Conservation (phyloP, 2,797 vertebrate genomes). For the Buphagus erythrorhynchus region DNA sequence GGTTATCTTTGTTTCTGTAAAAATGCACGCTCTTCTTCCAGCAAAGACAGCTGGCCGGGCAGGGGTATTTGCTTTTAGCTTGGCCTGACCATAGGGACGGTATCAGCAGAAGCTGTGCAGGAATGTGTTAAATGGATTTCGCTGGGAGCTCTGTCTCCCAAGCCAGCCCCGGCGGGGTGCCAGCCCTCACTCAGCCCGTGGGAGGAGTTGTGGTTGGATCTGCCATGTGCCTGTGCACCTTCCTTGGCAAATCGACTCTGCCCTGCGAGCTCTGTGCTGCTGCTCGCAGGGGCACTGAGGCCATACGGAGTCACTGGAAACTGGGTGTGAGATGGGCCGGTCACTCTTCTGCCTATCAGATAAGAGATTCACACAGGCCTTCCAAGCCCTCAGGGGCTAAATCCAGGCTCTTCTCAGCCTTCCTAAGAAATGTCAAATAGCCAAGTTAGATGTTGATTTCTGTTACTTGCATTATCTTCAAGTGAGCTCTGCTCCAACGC, state of each 20-base stretch:
- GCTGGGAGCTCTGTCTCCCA: neutral
- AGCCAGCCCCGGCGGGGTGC: neutral
- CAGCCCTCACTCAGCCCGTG: neutral
- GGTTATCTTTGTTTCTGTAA: neutral
- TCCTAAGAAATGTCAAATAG: neutral
- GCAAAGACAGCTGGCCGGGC: neutral
- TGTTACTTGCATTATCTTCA: neutral
- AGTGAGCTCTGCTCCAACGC: fast-evolving
- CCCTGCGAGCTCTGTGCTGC: neutral
- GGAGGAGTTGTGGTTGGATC: neutral
- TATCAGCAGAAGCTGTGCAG: neutral
- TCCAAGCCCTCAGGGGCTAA: neutral
- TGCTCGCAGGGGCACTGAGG: fast-evolving
- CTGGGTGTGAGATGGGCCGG: neutral
- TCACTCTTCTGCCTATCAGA: neutral
- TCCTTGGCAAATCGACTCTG: neutral
- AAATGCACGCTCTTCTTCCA: neutral
- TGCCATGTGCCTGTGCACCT: conserved; percentile 20
- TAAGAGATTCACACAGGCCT: neutral
- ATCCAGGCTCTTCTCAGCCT: neutral
- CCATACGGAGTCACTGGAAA: fast-evolving
- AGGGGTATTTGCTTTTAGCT: conserved; percentile 14
- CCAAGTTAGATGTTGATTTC: neutral
- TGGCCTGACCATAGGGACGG: neutral
- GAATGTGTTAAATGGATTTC: conserved; percentile 40